Evolutionary conservation across 2,113 vertebrate genomes (phyloP).

Genomic region (Porphyrio hochstetteri): DNA sequence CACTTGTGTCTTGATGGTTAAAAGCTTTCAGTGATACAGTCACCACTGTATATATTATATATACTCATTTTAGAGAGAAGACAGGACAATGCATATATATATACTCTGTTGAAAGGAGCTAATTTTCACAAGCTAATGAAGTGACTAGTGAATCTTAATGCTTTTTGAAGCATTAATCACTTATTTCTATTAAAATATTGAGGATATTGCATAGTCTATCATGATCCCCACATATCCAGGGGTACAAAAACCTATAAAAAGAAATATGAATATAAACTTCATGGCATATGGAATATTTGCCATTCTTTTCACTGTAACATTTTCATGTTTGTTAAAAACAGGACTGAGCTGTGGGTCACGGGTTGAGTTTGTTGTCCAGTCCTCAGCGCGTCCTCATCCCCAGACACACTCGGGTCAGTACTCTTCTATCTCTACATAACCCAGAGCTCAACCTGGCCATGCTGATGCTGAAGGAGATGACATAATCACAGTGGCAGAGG

Average conservation of each 20-base stretch:
- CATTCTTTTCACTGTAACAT: neutral
- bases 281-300: neutral
- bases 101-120: neutral
- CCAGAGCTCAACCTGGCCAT: neutral
- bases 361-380: neutral
- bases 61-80: neutral
- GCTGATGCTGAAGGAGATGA: neutral
- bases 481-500: neutral
- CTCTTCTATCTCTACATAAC: neutral
- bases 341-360: neutral
- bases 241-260: neutral
- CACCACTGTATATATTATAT: neutral
- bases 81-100: neutral
- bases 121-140: neutral
- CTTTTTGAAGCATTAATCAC: neutral
- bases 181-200: neutral
- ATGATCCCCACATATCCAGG: neutral
- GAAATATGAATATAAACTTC: neutral
- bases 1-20: neutral
- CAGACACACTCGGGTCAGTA: neutral
- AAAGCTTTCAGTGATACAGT: neutral
- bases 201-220: neutral
- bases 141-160: neutral
- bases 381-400: rapidly evolving
- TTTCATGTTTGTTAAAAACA: neutral